Evolutionary conservation across 2,888 invertebrate genomes (phyloP).

Genomic region (Folsomia manolachei): DNA sequence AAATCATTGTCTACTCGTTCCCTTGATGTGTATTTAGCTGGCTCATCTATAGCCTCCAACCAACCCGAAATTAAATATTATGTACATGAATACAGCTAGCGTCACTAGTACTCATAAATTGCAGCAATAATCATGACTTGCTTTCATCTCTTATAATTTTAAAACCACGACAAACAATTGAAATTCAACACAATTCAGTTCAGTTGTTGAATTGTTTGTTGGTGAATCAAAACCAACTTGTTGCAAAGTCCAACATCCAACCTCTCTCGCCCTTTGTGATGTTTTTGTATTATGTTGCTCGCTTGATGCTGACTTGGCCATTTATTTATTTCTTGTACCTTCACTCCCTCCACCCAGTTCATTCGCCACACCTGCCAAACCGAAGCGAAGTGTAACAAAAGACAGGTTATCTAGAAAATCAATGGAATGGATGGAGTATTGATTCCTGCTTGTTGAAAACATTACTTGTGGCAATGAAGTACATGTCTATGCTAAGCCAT

Average conservation of each 20-base stretch:
- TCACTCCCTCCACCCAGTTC: too few species aligned
- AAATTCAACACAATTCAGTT: background rate
- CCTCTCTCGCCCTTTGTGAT: too few species aligned
- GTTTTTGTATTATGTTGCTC: too few species aligned
- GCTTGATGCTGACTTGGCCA: too few species aligned
- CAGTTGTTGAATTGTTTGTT: background rate
- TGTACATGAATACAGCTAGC: background rate
- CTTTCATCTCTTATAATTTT: background rate
- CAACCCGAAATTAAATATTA: background rate
- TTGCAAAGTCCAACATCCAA: background rate
- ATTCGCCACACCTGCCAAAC: background rate
- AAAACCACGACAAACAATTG: background rate
- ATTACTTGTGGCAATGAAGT: background rate
- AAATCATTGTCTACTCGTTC: background rate
- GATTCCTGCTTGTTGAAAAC: background rate
- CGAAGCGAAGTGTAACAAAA: background rate
- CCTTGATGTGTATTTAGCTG: too few species aligned
- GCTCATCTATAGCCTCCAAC: background rate
- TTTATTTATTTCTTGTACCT: too few species aligned
- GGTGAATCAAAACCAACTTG: background rate
- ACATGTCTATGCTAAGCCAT: too few species aligned
- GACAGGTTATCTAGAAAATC: background rate
- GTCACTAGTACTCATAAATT: too few species aligned
- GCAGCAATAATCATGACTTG: background rate
- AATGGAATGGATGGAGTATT: background rate